Percentiles rank a stretch among this genome's conserved stretches.
These are phyloP conservation scores for Thunnus albacares DNA, from an alignment of 2,797 vertebrate species.

Conservation along the genomic window DNA sequence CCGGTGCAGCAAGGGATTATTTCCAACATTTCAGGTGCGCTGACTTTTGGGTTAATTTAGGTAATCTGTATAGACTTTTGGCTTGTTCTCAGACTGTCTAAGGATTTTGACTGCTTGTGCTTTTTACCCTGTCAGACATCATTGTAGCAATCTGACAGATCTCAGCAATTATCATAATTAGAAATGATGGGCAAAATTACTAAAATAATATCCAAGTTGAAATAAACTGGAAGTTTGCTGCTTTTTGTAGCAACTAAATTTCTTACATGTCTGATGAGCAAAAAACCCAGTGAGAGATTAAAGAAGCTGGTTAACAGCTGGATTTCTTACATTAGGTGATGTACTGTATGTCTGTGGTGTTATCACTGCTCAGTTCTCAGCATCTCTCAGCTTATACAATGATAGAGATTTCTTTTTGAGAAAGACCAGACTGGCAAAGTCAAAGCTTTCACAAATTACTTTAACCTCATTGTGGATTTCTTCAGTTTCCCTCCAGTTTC, in stretches of 20 bases:
- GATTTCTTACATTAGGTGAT: too few species aligned
- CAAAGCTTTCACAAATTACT: background rate
- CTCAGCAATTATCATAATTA: background rate
- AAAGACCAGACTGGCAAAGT: background rate
- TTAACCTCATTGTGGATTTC: constrained; percentile 1
- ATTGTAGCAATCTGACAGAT: background rate
- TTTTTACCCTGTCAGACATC: too few species aligned
- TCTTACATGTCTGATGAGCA: too few species aligned
- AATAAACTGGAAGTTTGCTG: background rate
- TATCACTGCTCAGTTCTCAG: background rate
- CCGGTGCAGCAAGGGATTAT: background rate
- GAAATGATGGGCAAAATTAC: background rate
- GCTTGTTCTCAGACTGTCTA: background rate
- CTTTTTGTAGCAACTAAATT: too few species aligned
- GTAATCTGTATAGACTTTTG: too few species aligned
- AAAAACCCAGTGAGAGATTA: too few species aligned
- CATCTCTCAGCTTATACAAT: too few species aligned
- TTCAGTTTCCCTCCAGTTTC: background rate
- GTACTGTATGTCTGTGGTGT: too few species aligned
- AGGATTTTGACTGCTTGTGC: too few species aligned
- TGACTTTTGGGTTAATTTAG: background rate
- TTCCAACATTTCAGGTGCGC: background rate
- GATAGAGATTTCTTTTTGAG: background rate
- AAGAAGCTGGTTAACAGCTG: too few species aligned
- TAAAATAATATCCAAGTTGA: background rate